Conservation (phyloP, 2,113 vertebrate genomes). For the Anarhynchus alexandrinus region DNA sequence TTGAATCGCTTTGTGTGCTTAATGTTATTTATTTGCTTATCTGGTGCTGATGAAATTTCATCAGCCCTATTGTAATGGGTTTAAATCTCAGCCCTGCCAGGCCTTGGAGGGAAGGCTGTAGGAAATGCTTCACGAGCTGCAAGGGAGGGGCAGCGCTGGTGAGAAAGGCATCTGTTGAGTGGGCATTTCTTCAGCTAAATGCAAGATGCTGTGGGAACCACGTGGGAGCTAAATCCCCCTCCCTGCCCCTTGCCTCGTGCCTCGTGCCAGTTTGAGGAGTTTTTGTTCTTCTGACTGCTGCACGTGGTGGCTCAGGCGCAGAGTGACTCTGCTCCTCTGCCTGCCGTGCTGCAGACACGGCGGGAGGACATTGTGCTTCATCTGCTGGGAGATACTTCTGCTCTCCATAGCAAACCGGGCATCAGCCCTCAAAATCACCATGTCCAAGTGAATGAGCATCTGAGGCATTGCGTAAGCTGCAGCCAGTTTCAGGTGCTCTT, state of each 20-base stretch:
- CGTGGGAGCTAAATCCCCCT: background rate
- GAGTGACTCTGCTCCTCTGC: background rate
- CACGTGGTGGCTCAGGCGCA: accelerated
- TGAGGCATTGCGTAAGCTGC: accelerated
- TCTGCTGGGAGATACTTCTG: background rate
- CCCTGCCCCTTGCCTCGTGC: background rate
- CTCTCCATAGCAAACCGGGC: background rate
- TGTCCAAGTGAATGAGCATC: accelerated
- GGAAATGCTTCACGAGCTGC: background rate
- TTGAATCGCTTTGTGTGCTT: background rate
- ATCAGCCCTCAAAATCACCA: accelerated
- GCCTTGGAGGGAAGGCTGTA: background rate
- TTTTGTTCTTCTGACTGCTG: background rate
- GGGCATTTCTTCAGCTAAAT: background rate
- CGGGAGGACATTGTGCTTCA: background rate
- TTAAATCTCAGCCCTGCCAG: background rate
- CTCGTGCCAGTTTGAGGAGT: background rate
- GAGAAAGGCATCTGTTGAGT: background rate
- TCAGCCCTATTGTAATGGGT: background rate
- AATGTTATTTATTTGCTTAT: background rate
- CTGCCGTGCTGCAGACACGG: background rate
- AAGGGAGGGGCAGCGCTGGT: background rate
- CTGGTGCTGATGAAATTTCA: background rate
- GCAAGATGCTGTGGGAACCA: background rate
- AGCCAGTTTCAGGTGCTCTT: background rate